A percentile compares a stretch with the other conserved stretches of the same genome.
phyloP scores from a whole-genome alignment of 2,113 vertebrate genomes.

The Cricetomys ansorgei region DNA sequence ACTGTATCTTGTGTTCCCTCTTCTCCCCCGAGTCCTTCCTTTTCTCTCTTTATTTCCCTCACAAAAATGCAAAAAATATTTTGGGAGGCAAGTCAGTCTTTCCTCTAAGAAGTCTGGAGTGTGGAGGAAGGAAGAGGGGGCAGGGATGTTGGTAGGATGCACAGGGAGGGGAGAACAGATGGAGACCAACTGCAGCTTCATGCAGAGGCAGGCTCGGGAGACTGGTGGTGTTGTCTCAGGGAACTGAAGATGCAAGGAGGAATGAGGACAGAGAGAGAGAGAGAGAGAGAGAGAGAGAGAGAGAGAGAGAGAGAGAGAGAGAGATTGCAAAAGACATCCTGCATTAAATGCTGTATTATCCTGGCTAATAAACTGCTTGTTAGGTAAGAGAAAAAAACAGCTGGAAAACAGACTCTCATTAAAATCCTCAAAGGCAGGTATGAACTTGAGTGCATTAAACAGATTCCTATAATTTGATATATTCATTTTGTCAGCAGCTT shows the following conservation, averaged over 20 bases:
- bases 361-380: not conserved
- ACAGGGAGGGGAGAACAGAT: not conserved
- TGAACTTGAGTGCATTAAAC: conserved; percentile 26
- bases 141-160: not conserved
- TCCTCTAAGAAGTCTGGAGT: not conserved
- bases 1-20: not conserved
- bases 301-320: not conserved
- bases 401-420: conserved; percentile 33
- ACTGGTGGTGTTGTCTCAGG: too few species aligned
- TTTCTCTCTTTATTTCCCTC: not conserved
- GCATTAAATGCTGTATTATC: not conserved
- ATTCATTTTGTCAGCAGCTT: conserved; percentile 50
- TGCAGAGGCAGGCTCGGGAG: too few species aligned
- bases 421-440: conserved; percentile 16
- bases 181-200: not conserved
- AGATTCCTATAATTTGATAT: not conserved
- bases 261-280: not conserved
- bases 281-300: not conserved
- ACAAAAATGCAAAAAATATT: not conserved
- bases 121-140: not conserved
- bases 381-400: conserved; percentile 16
- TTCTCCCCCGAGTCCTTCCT: accelerated
- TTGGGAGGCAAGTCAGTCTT: not conserved
- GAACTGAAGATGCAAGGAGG: not conserved
- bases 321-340: not conserved